Base-by-base conservation (phyloP, 2,888 invertebrate species). In the Xestia xanthographa region DNA sequence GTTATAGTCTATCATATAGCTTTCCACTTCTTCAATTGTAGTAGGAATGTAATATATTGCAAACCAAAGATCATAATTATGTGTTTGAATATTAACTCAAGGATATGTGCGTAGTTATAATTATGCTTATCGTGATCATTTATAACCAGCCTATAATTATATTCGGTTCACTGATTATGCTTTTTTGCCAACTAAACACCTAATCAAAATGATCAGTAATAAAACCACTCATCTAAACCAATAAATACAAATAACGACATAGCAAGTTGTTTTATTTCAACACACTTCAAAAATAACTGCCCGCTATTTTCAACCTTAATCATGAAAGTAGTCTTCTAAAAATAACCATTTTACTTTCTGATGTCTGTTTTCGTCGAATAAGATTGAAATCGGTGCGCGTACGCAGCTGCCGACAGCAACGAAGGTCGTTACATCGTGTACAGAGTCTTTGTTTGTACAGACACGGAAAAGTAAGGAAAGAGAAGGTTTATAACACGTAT, bases 401-500 rank as follows among this genome's bases (percentile, higher is more conserved):
- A 78, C 80, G 79, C 84, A 70, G 79, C 77, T 75, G 72, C 72
- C 73, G 71, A 73, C 85, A 72, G 38, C 78, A 66, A 45, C 71
- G 87, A 88, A 88, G 87, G 87, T 71, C 87, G 56, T 65, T 76
- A 34, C 65, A 56, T 86, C 73, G 69, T 78, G 53, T 60, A 56
- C 60, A 56, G 77, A 72, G 50, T 83, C 89, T 87, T 88, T 87
- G 88, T 88, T 84, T 80, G 83, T 66, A 67, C 29, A 67, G 67
- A 58, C 62, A 72, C 38, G 50, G 45, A 56, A 62, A 73, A 86
- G 68, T 63, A 65, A 9, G 5, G 0, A 26, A 50, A 74, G 22
- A 79, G 78, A 77, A 77, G 68, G 68, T 0, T 48, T 29, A 50
- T 20, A 34, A 29, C 1, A 56, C 17, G 6, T 72, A 5, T 5